phyloP scores from a whole-genome alignment of 2,888 invertebrate species.

The Perdita meconis region DNA sequence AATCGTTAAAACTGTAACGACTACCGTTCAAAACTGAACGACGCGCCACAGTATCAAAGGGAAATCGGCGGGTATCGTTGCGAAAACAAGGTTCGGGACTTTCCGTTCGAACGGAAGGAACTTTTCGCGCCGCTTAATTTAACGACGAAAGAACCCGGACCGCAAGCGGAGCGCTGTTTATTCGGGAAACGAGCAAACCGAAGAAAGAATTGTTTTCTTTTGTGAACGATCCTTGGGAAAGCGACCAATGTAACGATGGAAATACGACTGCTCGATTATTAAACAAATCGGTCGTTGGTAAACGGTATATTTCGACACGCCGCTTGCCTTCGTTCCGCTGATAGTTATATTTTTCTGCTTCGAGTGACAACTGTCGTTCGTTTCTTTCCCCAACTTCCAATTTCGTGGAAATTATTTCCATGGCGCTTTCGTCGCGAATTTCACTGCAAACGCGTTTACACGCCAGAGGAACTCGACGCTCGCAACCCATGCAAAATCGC shows the following conservation, averaged over 20 bases:
- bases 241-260: background rate
- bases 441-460: constrained; percentile 9
- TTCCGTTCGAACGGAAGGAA: constrained; percentile 16
- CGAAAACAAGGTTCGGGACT: background rate
- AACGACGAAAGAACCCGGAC: constrained; percentile 20
- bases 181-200: constrained; percentile 4
- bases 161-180: constrained; percentile 19
- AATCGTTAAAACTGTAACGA: no score
- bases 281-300: constrained; percentile 46
- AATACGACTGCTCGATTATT: constrained; percentile 15
- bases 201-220: constrained; percentile 26
- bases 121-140: constrained; percentile 19
- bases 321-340: constrained; percentile 3
- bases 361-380: constrained; percentile 29
- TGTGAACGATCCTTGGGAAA: background rate
- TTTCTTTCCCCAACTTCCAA: constrained; percentile 14
- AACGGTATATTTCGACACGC: background rate
- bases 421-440: constrained; percentile 5
- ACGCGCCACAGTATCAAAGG: background rate
- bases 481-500: constrained; percentile 12
- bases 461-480: background rate
- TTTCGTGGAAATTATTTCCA: constrained; percentile 46
- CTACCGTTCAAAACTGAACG: constrained; percentile 20
- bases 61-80: constrained; percentile 18
- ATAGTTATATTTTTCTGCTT: constrained; percentile 64